Base-by-base conservation (phyloP, 2,888 invertebrate species). In the Spisula subtruncata region DNA sequence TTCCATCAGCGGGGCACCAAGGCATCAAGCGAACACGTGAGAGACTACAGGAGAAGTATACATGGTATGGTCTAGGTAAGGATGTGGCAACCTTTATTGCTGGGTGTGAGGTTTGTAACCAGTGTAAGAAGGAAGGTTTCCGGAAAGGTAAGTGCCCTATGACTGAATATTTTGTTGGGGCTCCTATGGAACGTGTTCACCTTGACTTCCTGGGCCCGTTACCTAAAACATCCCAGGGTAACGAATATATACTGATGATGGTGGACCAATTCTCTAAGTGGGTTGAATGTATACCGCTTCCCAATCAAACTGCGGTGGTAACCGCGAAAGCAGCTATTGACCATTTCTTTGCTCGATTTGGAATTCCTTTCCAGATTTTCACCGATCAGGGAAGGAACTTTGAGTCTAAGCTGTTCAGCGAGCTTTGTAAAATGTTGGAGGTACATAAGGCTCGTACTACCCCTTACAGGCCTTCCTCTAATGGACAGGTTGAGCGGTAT, bases 1-100 rank as follows among this genome's bases (percentile, higher is more conserved):
- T 90, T 8, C 92, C 90, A 16, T 79, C 87, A 0, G 48, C 89
- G 29, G 90, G 90, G 0, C 90, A 92, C 81, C 92, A 90, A 48
- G 92, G 92, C 0, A 46, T 60, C 5, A 80, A 66, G 18, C 29
- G 90, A 4, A 92, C 90, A 0, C 60, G 20, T 14, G 83, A 6
- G 0, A 54, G 54, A 32, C 5, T 83, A 1, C 87, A 85, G 35
- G 83, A 54, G 12, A 87, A 81, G 35, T 90, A 85, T 46, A 75
- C 16, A 20, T 90, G 92, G 92, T 51, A 85, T 79, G 85, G 87
- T 0, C 48, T 91, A 48, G 8, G 75, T 4, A 56, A 75, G 25
- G 60, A 83, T 46, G 75, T 88, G 10, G 35, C n/a, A 20, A 18
- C 18, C 0, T 90, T 79, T 80, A 85, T 90, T 5, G 29, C 51